Conservation (phyloP, 2,888 invertebrate species). For the Caenorhabditis panamensis region DNA sequence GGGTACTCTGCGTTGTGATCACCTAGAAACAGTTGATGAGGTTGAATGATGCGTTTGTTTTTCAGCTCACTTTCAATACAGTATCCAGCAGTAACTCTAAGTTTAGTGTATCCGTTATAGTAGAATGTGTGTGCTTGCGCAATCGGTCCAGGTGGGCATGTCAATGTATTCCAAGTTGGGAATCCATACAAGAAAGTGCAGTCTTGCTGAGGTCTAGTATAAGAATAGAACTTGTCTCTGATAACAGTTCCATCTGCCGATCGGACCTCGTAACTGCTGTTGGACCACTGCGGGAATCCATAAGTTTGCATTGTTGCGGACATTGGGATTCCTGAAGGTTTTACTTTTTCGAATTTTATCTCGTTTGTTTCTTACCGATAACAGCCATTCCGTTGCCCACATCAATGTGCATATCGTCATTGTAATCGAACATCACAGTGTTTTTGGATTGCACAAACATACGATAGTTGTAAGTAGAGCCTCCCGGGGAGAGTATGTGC, state of each 20-base stretch:
- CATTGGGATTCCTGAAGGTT: conserved; percentile 36
- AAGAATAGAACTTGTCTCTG: conserved; percentile 25
- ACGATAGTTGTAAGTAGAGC: conserved; percentile 38
- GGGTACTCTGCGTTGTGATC: conserved; percentile 38
- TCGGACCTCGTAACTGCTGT: conserved; percentile 35
- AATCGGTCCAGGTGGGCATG: conserved; percentile 55
- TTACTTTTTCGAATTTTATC: neutral
- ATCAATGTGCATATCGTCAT: conserved; percentile 55
- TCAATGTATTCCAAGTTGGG: conserved; percentile 39
- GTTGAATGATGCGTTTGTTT: neutral
- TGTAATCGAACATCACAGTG: conserved; percentile 41
- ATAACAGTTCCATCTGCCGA: conserved; percentile 18
- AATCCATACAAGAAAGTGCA: conserved; percentile 50
- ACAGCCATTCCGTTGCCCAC: conserved; percentile 54
- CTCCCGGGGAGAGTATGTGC: neutral
- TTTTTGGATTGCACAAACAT: conserved; percentile 37
- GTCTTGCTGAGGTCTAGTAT: conserved; percentile 35
- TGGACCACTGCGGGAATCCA: conserved; percentile 27
- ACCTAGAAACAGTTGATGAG: conserved; percentile 13
- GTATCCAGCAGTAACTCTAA: conserved; percentile 42
- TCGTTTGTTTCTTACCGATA: conserved; percentile 9
- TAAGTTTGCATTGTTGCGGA: conserved; percentile 46
- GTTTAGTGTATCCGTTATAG: conserved; percentile 21
- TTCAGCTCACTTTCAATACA: conserved; percentile 35
- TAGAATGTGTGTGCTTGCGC: conserved; percentile 46